phyloP scores from a whole-genome alignment of 2,888 invertebrate genomes.

The Sympetrum striolatum region DNA sequence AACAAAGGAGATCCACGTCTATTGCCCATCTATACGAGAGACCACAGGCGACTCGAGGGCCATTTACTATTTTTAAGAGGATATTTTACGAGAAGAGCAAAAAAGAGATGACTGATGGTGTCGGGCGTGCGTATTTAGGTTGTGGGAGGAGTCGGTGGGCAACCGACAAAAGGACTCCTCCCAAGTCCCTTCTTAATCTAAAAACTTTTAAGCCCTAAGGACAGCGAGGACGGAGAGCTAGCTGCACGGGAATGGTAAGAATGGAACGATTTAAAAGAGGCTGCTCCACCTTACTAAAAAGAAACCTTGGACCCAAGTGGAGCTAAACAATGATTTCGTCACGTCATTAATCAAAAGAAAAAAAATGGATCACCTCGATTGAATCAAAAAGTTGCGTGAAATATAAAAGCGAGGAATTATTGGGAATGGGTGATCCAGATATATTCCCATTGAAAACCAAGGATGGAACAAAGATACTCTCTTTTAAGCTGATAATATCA shows the following conservation, averaged over 20 bases:
- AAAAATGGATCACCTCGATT: no score
- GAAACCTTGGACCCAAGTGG: neutral
- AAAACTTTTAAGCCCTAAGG: neutral
- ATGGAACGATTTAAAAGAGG: neutral
- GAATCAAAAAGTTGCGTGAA: no score
- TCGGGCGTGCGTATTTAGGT: conserved; percentile 14
- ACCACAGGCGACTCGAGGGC: conserved; percentile 1
- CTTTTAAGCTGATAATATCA: no score
- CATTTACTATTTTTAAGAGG: neutral
- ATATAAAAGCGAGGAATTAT: no score
- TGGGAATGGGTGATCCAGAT: no score
- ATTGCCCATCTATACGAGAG: neutral
- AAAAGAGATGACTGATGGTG: neutral
- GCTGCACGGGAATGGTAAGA: neutral
- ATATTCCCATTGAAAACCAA: no score
- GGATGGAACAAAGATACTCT: no score
- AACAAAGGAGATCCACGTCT: neutral
- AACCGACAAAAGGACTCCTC: neutral
- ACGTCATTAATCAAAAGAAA: no score
- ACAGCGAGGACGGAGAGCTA: neutral
- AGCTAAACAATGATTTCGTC: no score
- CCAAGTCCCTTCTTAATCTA: neutral
- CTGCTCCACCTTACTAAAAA: neutral
- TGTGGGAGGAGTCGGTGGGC: conserved; percentile 5
- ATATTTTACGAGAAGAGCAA: neutral